Base-by-base conservation (phyloP, 2,113 vertebrate genomes). In the Orthonyx spaldingii region DNA sequence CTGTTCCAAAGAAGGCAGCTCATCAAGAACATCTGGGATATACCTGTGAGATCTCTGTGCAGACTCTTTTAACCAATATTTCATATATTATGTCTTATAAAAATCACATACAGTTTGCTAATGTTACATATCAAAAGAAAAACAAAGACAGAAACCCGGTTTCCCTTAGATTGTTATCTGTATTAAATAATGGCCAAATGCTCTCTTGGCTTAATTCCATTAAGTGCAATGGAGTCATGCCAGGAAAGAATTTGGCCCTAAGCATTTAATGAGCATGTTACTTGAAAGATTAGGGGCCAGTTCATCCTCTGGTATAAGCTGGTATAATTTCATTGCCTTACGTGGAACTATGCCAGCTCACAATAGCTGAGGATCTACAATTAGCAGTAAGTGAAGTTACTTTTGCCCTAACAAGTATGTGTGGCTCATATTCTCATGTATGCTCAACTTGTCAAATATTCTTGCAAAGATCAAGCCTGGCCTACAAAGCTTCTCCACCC, bases 181-280 rank as follows among this genome's bases (percentile, higher is more conserved):
- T 44, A 41, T 87, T 85, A 91, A 96, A 93, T 91, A 96, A 94
- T n/a, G 75, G 84, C 89, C 93, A 96, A 97, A 93, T 90, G 89
- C 52, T 91, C 50, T 80, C 66, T 70, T 94, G 84, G 78, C 87
- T 85, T 90, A 76, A 90, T 88, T 96, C 94, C 91, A 94, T 85
- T 69, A 92, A 74, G 30, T 63, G 92, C 75, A 75, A n/a, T 84
- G 82, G 79, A 94, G 28, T 71, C 35, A 63, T 30, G 71, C 79
- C 94, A 96, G 60, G 59, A 95, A 91, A 86, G 50, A 79, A 84
- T 95, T 90, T 86, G 92, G 87, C 72, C 87, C 68, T 86, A 93
- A 94, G 93, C 87, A 81, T 75, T 94, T 96, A 93, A 94, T 68
- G 75, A 96, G 94, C 47, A 60, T 68, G 68, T 88, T 93, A 84